Evolutionary conservation across 2,113 vertebrate species (phyloP).

Genomic region (Struthio camelus): DNA sequence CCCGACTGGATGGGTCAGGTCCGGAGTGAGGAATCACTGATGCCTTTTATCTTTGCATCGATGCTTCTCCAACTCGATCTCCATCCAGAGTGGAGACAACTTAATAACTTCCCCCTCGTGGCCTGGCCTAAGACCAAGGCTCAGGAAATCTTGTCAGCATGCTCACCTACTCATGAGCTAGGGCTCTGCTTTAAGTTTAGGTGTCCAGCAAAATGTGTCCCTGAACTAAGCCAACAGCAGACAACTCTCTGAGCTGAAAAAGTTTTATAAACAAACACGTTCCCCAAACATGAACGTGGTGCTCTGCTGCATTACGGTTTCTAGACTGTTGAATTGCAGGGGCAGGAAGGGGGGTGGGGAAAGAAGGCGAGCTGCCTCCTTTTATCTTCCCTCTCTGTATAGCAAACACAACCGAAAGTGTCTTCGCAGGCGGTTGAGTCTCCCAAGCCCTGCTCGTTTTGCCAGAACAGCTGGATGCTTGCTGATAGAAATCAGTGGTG

Average conservation of each 20-base stretch:
- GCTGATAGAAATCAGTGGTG: neutral
- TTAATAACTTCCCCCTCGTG: accelerated
- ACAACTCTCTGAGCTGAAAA: neutral
- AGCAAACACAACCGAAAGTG: neutral
- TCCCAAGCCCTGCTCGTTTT: neutral
- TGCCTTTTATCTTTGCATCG: too few relatives aligned
- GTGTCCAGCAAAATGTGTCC: neutral
- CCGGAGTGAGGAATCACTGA: neutral
- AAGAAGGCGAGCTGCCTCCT: neutral
- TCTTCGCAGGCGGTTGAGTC: neutral
- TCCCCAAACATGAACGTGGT: neutral
- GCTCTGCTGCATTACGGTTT: neutral
- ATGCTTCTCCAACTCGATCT: neutral
- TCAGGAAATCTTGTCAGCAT: neutral
- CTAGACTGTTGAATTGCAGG: neutral
- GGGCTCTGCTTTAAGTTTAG: neutral
- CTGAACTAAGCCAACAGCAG: neutral
- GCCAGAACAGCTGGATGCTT: neutral
- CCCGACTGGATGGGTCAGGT: neutral
- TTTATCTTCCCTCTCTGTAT: neutral
- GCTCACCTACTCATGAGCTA: neutral
- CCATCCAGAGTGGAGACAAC: neutral
- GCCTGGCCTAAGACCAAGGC: neutral
- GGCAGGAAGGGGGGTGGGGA: neutral
- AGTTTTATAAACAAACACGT: neutral